A percentile compares a stretch with the other conserved stretches of the same genome.
phyloP scores from a whole-genome alignment of 2,113 vertebrate genomes.

The Condylura cristata region DNA sequence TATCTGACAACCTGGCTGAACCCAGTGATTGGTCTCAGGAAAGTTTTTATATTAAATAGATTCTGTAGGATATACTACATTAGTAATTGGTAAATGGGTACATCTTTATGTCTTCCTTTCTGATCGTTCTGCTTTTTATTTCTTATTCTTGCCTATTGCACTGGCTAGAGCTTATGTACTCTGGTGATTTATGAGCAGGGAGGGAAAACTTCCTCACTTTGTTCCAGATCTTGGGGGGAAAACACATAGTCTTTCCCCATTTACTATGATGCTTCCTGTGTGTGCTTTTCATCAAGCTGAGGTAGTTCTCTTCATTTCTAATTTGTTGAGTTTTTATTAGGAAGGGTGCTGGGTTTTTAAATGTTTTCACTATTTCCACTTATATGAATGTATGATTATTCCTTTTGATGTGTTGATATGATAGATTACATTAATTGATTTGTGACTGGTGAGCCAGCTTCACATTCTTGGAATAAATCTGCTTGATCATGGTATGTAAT shows the following conservation, averaged over 20 bases:
- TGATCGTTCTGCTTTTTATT: background rate
- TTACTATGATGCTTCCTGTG: background rate
- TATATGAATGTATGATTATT: background rate
- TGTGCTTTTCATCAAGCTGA: background rate
- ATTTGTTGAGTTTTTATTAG: conserved; percentile 13
- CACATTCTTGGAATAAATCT: conserved; percentile 14
- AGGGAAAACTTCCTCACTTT: background rate
- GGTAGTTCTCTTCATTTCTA: conserved; percentile 23
- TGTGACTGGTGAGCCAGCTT: conserved; percentile 31
- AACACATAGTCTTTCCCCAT: background rate
- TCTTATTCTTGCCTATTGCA: background rate
- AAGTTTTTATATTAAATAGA: background rate
- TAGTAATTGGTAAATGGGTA: background rate
- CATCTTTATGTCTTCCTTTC: background rate
- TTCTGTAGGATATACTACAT: background rate
- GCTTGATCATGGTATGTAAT: background rate
- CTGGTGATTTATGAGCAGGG: background rate
- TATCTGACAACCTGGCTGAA: background rate
- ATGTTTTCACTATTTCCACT: background rate
- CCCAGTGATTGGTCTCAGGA: background rate
- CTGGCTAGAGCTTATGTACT: background rate
- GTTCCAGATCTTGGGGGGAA: background rate
- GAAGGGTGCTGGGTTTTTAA: conserved; percentile 15
- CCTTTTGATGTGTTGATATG: conserved; percentile 14
- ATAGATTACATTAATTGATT: background rate